Conservation (phyloP, 2,888 invertebrate genomes). For the Polydrusus cervinus region DNA sequence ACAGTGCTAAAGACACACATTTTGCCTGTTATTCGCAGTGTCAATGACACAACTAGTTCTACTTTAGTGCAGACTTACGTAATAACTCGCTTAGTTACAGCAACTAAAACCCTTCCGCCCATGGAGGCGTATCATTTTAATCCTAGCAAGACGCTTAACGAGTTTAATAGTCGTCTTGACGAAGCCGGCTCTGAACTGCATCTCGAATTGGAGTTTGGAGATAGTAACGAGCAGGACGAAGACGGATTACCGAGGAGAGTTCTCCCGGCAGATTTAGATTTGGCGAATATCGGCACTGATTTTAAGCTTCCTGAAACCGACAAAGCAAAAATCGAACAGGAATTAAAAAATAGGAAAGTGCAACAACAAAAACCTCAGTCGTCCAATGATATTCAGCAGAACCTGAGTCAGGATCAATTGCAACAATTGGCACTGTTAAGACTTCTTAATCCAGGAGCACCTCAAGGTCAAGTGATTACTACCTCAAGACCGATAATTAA, state of each 20-base stretch:
- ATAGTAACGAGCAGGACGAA: slow-evolving; percentile 80
- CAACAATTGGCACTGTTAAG: slow-evolving; percentile 74
- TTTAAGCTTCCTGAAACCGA: slow-evolving; percentile 83
- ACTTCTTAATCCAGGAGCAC: slow-evolving; percentile 80
- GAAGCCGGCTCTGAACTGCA: slow-evolving; percentile 92
- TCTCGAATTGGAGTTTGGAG: slow-evolving; percentile 89
- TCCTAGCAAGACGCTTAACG: slow-evolving; percentile 89
- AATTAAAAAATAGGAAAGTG: slow-evolving; percentile 39
- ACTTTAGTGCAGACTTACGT: slow-evolving; percentile 93
- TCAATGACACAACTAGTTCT: slow-evolving; percentile 82
- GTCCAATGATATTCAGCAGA: slow-evolving; percentile 33
- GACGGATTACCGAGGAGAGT: slow-evolving; percentile 72
- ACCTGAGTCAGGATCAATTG: slow-evolving; percentile 59
- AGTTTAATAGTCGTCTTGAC: slow-evolving; percentile 90
- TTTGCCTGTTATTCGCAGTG: slow-evolving; percentile 85
- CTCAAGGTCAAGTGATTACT: slow-evolving; percentile 82
- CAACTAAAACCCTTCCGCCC: slow-evolving; percentile 91
- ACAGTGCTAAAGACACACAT: slow-evolving; percentile 91
- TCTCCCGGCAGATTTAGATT: slow-evolving; percentile 80
- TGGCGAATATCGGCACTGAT: slow-evolving; percentile 82
- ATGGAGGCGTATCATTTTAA: slow-evolving; percentile 91
- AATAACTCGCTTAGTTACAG: slow-evolving; percentile 79
- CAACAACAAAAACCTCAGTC: slow-evolving; percentile 14
- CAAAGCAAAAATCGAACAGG: slow-evolving; percentile 69
- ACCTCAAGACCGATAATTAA: slow-evolving; percentile 85